Evolutionary conservation across 2,113 vertebrate species (phyloP).

Genomic region (Zosterops pallidus): DNA sequence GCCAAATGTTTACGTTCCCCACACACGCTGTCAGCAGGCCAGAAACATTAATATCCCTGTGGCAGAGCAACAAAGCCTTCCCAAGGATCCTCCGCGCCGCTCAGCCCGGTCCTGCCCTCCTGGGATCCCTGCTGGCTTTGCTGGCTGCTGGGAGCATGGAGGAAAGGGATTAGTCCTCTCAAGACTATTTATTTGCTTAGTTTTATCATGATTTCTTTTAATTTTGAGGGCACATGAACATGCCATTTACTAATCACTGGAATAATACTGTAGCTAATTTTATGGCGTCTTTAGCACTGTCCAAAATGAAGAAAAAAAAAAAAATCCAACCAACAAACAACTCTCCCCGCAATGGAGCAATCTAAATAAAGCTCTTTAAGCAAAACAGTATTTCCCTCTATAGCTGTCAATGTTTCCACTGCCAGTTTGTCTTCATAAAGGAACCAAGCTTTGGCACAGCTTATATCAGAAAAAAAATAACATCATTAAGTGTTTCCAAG

Average conservation of each 20-base stretch:
- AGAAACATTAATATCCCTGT: background rate
- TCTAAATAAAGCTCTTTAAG: slow-evolving; percentile 27
- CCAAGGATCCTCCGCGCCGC: rapidly evolving
- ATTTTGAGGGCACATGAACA: background rate
- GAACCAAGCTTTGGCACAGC: background rate
- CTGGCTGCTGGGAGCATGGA: background rate
- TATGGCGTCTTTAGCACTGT: background rate
- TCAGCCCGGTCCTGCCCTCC: background rate
- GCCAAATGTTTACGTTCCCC: background rate
- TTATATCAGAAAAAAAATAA: background rate
- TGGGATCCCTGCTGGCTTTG: background rate
- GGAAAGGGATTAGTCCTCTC: background rate
- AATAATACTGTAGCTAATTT: slow-evolving; percentile 2
- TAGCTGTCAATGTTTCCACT: slow-evolving; percentile 17
- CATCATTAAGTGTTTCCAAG: background rate
- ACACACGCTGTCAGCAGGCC: background rate
- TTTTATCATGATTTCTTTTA: background rate
- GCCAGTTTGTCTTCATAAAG: background rate
- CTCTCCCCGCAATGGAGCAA: rapidly evolving
- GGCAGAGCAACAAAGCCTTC: background rate
- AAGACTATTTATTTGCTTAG: background rate
- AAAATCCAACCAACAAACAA: background rate
- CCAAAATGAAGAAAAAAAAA: background rate
- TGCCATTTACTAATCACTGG: background rate
- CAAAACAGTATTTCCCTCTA: background rate